Percentiles rank a stretch among this genome's conserved stretches.
phyloP scores from a whole-genome alignment of 2,888 invertebrate genomes.

The Elysia crispata region DNA sequence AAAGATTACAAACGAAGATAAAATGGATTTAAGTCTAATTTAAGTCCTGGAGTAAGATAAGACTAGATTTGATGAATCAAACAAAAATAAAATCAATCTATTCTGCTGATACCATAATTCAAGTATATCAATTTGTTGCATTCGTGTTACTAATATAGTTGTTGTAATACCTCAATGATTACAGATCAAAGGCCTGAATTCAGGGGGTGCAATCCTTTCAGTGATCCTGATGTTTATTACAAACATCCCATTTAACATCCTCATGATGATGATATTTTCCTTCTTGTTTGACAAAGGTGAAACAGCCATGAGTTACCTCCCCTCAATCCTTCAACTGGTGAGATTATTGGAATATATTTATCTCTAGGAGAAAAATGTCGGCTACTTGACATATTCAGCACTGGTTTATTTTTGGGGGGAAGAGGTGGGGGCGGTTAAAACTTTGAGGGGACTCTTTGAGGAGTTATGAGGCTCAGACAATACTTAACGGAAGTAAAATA shows the following conservation, averaged over 20 bases:
- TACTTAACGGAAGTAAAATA: no score
- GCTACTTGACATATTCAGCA: no score
- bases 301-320: slow-evolving; percentile 85
- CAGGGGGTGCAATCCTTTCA: slow-evolving; percentile 64
- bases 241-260: slow-evolving; percentile 86
- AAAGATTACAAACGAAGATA: no score
- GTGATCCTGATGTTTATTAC: slow-evolving; percentile 77
- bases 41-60: background rate
- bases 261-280: slow-evolving; percentile 87
- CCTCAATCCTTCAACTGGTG: slow-evolving; percentile 35
- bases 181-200: slow-evolving; percentile 64
- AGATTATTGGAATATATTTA: background rate
- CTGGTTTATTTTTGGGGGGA: no score
- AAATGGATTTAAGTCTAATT: background rate
- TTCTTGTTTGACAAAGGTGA: slow-evolving; percentile 90
- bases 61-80: background rate
- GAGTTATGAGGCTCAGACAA: no score
- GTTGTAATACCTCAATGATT: background rate
- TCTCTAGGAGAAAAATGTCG: background rate
- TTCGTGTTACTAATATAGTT: background rate
- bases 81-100: no score
- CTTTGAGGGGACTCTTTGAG: no score
- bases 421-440: no score
- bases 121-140: background rate
- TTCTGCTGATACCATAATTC: no score